A percentile compares a stretch with the other conserved stretches of the same genome.
These are phyloP conservation scores for Tortrix viridana DNA, from an alignment of 2,888 invertebrate species.

Conservation along the genomic window DNA sequence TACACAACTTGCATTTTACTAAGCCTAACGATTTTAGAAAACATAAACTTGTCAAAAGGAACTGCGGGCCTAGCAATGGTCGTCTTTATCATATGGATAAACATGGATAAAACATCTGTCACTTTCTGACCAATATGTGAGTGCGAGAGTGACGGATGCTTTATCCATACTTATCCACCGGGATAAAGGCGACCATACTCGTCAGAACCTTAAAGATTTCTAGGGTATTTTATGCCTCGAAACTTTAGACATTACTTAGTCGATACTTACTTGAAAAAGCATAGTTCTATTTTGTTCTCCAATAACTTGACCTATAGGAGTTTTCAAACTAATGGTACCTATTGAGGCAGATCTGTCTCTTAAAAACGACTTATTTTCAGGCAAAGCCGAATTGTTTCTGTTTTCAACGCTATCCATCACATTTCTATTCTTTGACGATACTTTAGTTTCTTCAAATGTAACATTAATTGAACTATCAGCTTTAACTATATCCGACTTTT, in stretches of 20 bases:
- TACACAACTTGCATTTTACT: too few relatives aligned
- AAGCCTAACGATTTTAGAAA: too few relatives aligned
- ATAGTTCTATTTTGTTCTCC: conserved; percentile 95
- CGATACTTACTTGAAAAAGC: conserved; percentile 90
- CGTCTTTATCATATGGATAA: too few relatives aligned
- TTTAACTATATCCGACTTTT: conserved; percentile 35
- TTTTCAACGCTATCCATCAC: conserved; percentile 41
- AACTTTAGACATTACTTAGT: background rate
- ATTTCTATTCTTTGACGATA: conserved; percentile 37
- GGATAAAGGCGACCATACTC: too few relatives aligned
- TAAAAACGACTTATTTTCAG: conserved; percentile 72
- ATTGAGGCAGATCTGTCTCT: conserved; percentile 86
- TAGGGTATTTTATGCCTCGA: background rate
- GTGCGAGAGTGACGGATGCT: too few relatives aligned
- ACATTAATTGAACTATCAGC: conserved; percentile 45
- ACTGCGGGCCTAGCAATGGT: too few relatives aligned
- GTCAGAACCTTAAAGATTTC: too few relatives aligned
- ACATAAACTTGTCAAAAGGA: too few relatives aligned
- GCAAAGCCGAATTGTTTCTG: conserved; percentile 48
- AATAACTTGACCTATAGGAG: conserved; percentile 74
- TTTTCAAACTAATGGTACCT: conserved; percentile 80
- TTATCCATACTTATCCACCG: too few relatives aligned
- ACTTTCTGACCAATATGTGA: too few relatives aligned
- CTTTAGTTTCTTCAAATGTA: conserved; percentile 61
- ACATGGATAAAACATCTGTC: too few relatives aligned